These are phyloP conservation scores for Drosophila colorata DNA, from an alignment of 2,888 invertebrate species.

Conservation along the genomic window DNA sequence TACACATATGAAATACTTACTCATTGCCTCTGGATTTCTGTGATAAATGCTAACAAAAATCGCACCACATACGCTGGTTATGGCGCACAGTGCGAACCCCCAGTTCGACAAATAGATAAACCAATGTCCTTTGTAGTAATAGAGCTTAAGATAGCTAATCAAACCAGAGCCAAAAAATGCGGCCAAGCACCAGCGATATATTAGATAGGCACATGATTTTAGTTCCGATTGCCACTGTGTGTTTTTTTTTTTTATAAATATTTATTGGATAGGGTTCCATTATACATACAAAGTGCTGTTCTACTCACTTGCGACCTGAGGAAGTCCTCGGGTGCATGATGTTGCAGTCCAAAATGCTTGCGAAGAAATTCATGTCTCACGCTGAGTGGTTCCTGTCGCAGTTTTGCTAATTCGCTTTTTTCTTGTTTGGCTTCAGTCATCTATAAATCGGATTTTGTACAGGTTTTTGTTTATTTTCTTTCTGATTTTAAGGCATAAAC, in stretches of 20 bases:
- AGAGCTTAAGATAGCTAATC: not conserved
- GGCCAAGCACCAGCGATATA: conserved; percentile 54
- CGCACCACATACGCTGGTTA: conserved; percentile 38
- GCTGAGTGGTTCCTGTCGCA: conserved; percentile 40
- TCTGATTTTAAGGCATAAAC: not conserved
- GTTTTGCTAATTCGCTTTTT: not conserved
- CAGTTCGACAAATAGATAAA: conserved; percentile 56
- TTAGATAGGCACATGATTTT: conserved; percentile 32
- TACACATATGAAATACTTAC: conserved; percentile 32
- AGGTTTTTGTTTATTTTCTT: not conserved
- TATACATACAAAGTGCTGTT: no score
- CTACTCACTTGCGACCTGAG: conserved; percentile 52
- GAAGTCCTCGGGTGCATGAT: conserved; percentile 43
- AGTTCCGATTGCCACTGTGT: conserved; percentile 53
- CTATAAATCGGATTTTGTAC: not conserved
- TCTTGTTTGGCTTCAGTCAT: conserved; percentile 8
- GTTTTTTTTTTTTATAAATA: no score
- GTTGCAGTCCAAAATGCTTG: conserved; percentile 6
- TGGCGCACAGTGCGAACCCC: conserved; percentile 37
- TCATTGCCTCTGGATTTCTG: not conserved
- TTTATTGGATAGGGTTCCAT: not conserved
- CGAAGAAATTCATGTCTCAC: conserved; percentile 32
- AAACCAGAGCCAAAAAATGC: conserved; percentile 24
- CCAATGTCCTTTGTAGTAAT: conserved; percentile 12
- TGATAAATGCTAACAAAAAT: conserved; percentile 35